Conservation (phyloP, 2,797 vertebrate genomes). For the Dallia pectoralis region DNA sequence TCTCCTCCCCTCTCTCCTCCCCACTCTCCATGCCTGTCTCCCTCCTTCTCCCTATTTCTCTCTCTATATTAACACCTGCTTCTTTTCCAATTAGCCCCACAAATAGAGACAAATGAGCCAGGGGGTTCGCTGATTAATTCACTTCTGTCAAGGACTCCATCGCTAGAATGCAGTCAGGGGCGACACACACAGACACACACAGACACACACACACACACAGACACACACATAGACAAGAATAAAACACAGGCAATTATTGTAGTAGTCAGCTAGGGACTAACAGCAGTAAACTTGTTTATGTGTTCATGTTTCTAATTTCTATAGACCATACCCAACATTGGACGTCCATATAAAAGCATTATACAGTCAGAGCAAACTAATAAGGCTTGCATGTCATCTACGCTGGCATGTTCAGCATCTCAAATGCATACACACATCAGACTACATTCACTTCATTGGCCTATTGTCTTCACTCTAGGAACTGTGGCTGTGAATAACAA, state of each 20-base stretch:
- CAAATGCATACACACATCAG: no score
- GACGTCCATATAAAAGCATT: background rate
- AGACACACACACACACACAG: background rate
- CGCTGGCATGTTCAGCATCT: background rate
- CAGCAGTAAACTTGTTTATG: background rate
- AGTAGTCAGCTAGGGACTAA: background rate
- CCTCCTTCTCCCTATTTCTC: conserved; percentile 6
- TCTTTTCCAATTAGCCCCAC: conserved; percentile 84
- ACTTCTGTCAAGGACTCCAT: conserved; percentile 80
- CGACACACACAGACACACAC: conserved; percentile 18
- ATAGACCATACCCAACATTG: background rate
- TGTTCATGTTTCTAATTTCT: background rate
- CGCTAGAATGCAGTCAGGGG: conserved; percentile 31
- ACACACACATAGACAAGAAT: background rate
- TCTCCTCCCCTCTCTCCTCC: conserved; percentile 29
- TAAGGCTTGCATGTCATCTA: background rate
- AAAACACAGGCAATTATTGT: background rate
- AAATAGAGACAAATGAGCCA: conserved; percentile 86
- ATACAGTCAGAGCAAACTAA: background rate
- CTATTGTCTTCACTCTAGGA: background rate
- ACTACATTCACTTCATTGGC: background rate
- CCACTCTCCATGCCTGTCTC: conserved; percentile 43
- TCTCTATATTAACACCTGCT: conserved; percentile 84
- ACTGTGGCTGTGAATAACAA: background rate
- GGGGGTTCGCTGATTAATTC: conserved; percentile 81